Conservation (phyloP, 2,797 vertebrate species). For the Gallinago solitaria region DNA sequence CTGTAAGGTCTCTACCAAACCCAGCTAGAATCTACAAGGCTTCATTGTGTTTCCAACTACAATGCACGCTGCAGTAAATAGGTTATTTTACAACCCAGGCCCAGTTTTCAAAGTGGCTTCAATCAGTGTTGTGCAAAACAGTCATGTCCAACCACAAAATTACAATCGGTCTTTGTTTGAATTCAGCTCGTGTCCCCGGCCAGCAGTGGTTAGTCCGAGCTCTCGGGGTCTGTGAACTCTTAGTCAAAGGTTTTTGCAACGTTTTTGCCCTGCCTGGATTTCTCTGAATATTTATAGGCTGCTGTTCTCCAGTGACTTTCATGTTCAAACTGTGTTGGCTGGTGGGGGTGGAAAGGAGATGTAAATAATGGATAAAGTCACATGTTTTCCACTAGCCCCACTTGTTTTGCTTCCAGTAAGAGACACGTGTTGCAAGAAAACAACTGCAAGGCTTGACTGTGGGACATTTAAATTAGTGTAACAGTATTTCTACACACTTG, state of each 20-base stretch:
- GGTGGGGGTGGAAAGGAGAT: neutral
- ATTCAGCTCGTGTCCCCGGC: conserved; percentile 18
- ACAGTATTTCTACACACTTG: conserved; percentile 46
- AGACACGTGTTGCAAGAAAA: conserved; percentile 64
- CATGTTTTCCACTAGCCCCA: conserved; percentile 56
- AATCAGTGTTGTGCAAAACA: conserved; percentile 64
- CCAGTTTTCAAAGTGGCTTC: conserved; percentile 66
- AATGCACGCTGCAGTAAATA: conserved; percentile 55
- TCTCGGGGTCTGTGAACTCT: conserved; percentile 17
- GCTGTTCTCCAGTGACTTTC: conserved; percentile 43
- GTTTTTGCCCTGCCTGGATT: conserved; percentile 42
- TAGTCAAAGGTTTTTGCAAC: conserved; percentile 64
- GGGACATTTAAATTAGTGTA: neutral
- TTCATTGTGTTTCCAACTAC: conserved; percentile 41
- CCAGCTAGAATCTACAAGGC: conserved; percentile 13
- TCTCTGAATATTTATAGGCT: conserved; percentile 67
- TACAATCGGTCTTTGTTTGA: conserved; percentile 60
- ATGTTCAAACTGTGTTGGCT: conserved; percentile 18
- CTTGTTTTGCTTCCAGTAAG: conserved; percentile 64
- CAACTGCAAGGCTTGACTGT: conserved; percentile 38
- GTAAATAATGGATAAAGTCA: conserved; percentile 33
- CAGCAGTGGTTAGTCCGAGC: conserved; percentile 11
- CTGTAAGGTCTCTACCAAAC: neutral
- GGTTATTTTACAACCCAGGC: conserved; percentile 62
- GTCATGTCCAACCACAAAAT: conserved; percentile 65